Percentiles rank a stretch among this genome's conserved stretches.
These are phyloP conservation scores for Epirrhoe tristata DNA, from an alignment of 2,888 invertebrate species.

Conservation along the genomic window DNA sequence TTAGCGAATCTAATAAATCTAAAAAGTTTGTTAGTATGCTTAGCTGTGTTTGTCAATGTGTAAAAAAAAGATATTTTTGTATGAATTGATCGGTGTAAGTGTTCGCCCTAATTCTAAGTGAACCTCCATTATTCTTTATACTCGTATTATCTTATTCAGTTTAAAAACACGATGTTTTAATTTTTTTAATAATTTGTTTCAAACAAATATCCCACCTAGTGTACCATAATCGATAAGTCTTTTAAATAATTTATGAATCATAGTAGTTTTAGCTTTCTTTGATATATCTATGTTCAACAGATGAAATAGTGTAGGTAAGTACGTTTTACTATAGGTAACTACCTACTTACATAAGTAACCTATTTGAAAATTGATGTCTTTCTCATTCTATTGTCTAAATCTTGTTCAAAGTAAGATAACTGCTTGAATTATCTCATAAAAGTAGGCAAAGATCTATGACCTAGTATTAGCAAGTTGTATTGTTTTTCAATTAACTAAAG, in stretches of 20 bases:
- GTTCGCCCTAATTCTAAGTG: constrained; percentile 68
- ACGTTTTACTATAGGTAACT: constrained; percentile 4
- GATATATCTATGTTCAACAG: constrained; percentile 21
- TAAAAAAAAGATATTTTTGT: constrained; percentile 84
- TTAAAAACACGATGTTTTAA: constrained; percentile 19
- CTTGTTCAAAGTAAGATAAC: constrained; percentile 35
- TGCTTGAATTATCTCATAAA: constrained; percentile 63
- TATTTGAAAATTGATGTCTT: constrained; percentile 7
- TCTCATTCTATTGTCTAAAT: constrained; percentile 14
- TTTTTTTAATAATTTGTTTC: constrained; percentile 28
- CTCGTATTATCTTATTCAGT: constrained; percentile 30
- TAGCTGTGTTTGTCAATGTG: constrained; percentile 73
- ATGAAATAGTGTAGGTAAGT: background rate
- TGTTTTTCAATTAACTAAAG: constrained; percentile 55
- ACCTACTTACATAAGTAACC: constrained; percentile 7
- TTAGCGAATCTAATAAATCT: constrained; percentile 31
- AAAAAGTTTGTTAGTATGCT: constrained; percentile 64
- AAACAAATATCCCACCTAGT: constrained; percentile 75
- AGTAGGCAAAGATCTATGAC: constrained; percentile 52
- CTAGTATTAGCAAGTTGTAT: constrained; percentile 61
- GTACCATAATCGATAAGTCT: constrained; percentile 75
- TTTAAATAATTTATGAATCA: constrained; percentile 42
- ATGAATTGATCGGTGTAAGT: constrained; percentile 76
- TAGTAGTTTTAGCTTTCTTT: constrained; percentile 49
- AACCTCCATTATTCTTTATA: constrained; percentile 35